Base-by-base conservation (phyloP, 2,797 vertebrate species). In the Hirundo rustica region DNA sequence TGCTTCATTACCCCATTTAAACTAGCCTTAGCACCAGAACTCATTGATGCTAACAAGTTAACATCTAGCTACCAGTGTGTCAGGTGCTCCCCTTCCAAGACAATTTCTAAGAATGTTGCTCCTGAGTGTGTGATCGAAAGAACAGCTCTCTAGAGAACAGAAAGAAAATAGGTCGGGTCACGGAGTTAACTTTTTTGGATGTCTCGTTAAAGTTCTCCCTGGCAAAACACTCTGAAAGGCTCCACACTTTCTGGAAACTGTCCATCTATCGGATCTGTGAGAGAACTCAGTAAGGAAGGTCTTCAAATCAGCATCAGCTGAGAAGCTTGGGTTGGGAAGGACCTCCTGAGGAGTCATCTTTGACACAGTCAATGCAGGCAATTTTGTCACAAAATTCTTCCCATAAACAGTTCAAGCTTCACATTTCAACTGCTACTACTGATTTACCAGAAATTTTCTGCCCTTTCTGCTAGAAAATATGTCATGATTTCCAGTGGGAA, bases 401-500 rank as follows among this genome's bases (percentile, higher is more conserved):
- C 85, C 4, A 1, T 62, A 89, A 92, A 57, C 29, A 44, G 50
- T 71, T 82, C 0, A 1, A 66, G 22, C 23, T 81, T 86, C 82
- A 62, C 40, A 14, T 88, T 94, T 92, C 47, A 65, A 50, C 47
- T 78, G 30, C 70, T 62, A 9, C 10, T 78, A 50, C 55, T 54
- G 58, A 84, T 88, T 88, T 89, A 86, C 66, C 73, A 88, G 70
- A 92, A 83, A 4, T 72, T 71, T 88, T 55, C 62, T 92, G 47
- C 51, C 47, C 47, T 91, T 88, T 89, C 50, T 85, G 13, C 62
- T 93, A 92, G 73, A 75, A 92, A 95, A 73, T 47, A 19, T 62
- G 34, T 75, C 36, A 83, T 36, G 75, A 77, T 85, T 95, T 95
- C 75, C 47, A 86, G 22, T 55, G 62, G n/a, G 47, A 77, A 44